A percentile compares a stretch with the other conserved stretches of the same genome.
Conservation (phyloP, 2,113 vertebrate genomes). For the Pithys albifrons region DNA sequence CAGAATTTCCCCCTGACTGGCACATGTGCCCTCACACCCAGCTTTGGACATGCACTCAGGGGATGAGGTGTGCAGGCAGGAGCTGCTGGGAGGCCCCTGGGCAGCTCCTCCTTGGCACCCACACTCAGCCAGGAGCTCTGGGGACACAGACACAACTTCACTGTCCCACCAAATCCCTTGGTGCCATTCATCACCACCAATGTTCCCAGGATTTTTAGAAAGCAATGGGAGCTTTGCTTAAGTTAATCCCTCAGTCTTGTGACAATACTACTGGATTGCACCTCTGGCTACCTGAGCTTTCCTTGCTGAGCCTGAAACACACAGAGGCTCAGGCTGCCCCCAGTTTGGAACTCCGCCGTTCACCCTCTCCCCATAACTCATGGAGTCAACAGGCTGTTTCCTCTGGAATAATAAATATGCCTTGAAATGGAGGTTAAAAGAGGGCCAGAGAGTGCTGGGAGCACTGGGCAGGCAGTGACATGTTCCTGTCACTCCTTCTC, state of each 20-base stretch:
- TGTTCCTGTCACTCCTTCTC: not conserved
- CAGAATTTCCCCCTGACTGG: not conserved
- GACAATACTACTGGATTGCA: not conserved
- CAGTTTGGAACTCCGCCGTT: not conserved
- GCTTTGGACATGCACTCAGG: not conserved
- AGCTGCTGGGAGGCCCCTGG: not conserved
- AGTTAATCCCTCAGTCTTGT: not conserved
- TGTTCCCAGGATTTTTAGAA: not conserved
- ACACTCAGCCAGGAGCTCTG: not conserved
- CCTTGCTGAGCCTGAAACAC: not conserved
- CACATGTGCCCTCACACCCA: not conserved
- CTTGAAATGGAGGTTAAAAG: slow-evolving; percentile 31
- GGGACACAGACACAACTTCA: not conserved
- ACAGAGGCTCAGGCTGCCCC: not conserved
- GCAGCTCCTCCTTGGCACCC: not conserved
- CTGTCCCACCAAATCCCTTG: rapidly evolving
- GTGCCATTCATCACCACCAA: not conserved
- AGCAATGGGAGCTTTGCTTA: not conserved
- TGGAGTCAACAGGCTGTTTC: not conserved
- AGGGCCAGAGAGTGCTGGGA: slow-evolving; percentile 17
- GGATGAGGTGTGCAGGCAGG: not conserved
- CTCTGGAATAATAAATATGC: slow-evolving; percentile 12
- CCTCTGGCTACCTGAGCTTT: not conserved
- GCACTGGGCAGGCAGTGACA: slow-evolving; percentile 6
- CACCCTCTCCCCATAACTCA: not conserved